Evolutionary conservation across 1,140 invertebrate species (phyloP).

Genomic region (Sitodiplosis mosellana): DNA sequence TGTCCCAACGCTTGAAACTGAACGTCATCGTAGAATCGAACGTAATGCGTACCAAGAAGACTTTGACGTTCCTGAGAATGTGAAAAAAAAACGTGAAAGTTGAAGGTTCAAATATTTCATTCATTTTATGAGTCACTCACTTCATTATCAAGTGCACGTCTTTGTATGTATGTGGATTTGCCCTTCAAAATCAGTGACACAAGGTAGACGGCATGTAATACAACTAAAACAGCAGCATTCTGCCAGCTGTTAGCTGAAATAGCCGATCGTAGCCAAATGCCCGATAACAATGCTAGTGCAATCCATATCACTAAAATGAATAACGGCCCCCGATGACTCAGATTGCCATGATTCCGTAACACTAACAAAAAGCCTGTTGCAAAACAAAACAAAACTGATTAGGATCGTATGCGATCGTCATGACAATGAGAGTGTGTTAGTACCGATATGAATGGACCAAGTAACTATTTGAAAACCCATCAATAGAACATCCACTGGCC

Average conservation of each 20-base stretch:
- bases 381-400: conserved; percentile 32
- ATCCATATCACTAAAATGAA: conserved; percentile 44
- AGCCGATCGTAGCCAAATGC: conserved; percentile 30
- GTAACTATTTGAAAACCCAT: conserved; percentile 44
- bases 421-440: conserved; percentile 3
- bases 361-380: conserved; percentile 22
- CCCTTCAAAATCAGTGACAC: neutral
- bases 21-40: conserved; percentile 23
- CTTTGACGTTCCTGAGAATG: conserved; percentile 41
- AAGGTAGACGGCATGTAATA: neutral
- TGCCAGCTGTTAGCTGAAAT: neutral
- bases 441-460: conserved; percentile 57
- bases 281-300: conserved; percentile 37
- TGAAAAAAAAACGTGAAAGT: too few species aligned
- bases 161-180: neutral
- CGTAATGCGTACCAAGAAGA: conserved; percentile 23
- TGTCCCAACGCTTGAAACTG: conserved; percentile 47
- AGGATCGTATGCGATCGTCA: neutral
- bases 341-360: conserved; percentile 37
- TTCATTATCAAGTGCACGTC: neutral
- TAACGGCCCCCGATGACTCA: conserved; percentile 51
- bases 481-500: conserved; percentile 48
- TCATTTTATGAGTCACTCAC: neutral
- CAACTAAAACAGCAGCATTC: neutral
- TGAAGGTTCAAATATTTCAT: too few species aligned